Evolutionary conservation across 2,113 vertebrate species (phyloP).

Genomic region (Dolichallabes microphthalmus): DNA sequence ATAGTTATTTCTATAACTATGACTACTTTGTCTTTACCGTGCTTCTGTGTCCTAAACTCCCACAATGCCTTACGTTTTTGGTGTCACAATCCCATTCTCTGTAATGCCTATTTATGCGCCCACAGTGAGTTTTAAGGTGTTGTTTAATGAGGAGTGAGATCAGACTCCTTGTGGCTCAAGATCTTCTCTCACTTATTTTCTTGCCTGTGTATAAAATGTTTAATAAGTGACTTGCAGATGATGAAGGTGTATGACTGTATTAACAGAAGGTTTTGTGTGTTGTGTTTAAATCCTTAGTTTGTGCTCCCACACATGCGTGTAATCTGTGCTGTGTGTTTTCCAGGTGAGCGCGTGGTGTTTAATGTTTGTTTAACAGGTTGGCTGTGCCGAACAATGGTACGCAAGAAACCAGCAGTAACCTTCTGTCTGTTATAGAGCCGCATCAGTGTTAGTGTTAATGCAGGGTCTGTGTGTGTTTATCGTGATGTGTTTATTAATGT

Average conservation of each 20-base stretch:
- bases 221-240: neutral
- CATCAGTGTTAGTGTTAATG: conserved; percentile 20
- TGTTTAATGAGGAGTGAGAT: neutral
- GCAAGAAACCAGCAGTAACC: conserved; percentile 76
- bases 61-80: too few relatives aligned
- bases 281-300: conserved; percentile 18
- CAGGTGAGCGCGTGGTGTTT: conserved; percentile 91
- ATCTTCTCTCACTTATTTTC: neutral
- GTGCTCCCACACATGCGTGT: conserved; percentile 93
- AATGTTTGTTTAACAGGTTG: conserved; percentile 98
- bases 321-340: conserved; percentile 99
- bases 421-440: neutral
- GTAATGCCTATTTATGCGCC: neutral
- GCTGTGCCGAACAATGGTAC: conserved; percentile 91
- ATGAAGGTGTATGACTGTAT: neutral
- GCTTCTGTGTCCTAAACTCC: too few relatives aligned
- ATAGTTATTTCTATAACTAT: too few relatives aligned
- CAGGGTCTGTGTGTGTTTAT: neutral
- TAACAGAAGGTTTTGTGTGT: neutral
- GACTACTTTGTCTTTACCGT: too few relatives aligned
- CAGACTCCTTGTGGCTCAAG: neutral
- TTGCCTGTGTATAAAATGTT: neutral
- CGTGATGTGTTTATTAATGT: neutral
- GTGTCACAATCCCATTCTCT: too few relatives aligned
- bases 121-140: neutral